Percentiles rank a stretch among this genome's conserved stretches.
Evolutionary conservation across 2,797 vertebrate genomes (phyloP).

Genomic region (Threskiornis aethiopicus): DNA sequence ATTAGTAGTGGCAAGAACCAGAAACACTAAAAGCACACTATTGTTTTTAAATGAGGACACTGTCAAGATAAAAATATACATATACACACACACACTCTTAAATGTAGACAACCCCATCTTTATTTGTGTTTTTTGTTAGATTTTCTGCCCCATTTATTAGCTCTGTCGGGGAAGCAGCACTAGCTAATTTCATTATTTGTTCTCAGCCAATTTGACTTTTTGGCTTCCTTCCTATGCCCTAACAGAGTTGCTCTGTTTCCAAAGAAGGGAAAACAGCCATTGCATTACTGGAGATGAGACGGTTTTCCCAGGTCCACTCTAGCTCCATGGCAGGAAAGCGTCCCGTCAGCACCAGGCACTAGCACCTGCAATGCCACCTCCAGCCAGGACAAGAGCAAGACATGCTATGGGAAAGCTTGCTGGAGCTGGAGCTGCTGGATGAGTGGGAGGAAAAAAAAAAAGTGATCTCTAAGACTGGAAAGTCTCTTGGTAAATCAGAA

Average conservation of each 20-base stretch:
- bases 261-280: conserved; percentile 51
- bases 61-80: neutral
- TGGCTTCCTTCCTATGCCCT: conserved; percentile 49
- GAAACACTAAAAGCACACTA: neutral
- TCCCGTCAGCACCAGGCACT: neutral
- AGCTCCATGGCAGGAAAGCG: neutral
- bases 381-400: neutral
- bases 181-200: conserved; percentile 54
- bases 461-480: neutral
- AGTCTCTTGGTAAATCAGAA: neutral
- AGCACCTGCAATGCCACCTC: neutral
- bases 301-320: neutral
- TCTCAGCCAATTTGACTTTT: conserved; percentile 52
- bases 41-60: neutral
- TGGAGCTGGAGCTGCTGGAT: neutral
- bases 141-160: conserved; percentile 51
- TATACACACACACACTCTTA: accelerated
- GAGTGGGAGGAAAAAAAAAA: too few species aligned
- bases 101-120: neutral
- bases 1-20: neutral
- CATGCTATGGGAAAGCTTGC: neutral
- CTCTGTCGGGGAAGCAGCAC: neutral
- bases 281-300: neutral
- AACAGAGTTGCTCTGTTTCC: conserved; percentile 45
- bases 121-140: neutral